Conservation (phyloP, 2,888 invertebrate genomes). For the Ectemnius lituratus region DNA sequence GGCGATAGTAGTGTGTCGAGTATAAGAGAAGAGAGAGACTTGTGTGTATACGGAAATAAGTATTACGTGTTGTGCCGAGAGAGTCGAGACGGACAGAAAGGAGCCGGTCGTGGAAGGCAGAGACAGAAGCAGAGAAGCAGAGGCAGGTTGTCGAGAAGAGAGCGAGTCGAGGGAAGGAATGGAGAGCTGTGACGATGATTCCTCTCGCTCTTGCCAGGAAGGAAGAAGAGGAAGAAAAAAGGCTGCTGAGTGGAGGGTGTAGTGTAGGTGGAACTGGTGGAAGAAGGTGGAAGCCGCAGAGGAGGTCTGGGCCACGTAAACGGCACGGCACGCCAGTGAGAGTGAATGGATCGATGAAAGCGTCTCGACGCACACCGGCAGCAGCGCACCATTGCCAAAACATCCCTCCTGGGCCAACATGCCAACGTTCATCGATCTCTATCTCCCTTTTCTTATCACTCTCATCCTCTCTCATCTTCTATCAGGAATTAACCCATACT, state of each 20-base stretch:
- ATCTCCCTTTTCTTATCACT: no score
- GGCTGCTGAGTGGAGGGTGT: background rate
- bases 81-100: no score
- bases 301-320: slow-evolving; percentile 51
- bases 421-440: slow-evolving; percentile 46
- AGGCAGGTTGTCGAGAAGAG: background rate
- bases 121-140: background rate
- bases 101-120: background rate
- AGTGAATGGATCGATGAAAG: slow-evolving; percentile 65
- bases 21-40: no score
- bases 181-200: background rate
- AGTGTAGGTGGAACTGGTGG: slow-evolving; percentile 13
- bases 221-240: slow-evolving; percentile 8
- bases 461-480: no score
- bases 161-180: background rate
- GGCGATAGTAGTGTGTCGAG: no score
- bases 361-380: slow-evolving; percentile 44
- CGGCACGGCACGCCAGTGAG: slow-evolving; percentile 50
- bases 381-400: slow-evolving; percentile 49
- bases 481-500: no score
- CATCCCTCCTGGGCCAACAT: slow-evolving; percentile 44
- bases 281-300: slow-evolving; percentile 19
- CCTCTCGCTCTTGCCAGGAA: background rate
- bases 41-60: slow-evolving; percentile 1
- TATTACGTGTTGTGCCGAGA: background rate